Base-by-base conservation (phyloP, 2,113 vertebrate species). In the Emydocephalus ijimae region DNA sequence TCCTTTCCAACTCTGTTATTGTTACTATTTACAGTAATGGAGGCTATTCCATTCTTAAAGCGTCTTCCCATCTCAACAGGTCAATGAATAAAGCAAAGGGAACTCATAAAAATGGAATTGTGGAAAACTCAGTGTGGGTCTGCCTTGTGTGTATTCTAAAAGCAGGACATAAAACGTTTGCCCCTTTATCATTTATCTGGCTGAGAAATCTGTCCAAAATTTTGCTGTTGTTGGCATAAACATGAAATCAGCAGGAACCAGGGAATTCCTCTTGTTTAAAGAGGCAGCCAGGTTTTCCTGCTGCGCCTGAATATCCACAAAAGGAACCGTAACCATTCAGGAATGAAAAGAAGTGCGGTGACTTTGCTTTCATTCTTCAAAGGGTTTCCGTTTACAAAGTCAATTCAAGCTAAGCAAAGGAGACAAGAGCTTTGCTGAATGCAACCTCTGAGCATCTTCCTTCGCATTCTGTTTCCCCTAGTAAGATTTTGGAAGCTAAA, bases 81-180 rank as follows among this genome's bases (percentile, higher is more conserved):
- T 94, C 88, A 52, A 94, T 91, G 64, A 0, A 57, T 5, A 50
- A 91, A 56, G 89, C 90, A 87, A 93, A 90, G 81, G 2, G 8
- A 50, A 52, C 2, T n/a, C 50, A 74, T 54, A 90, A 92, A 95
- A 96, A 95, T 87, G 93, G 90, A 94, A 93, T 92, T 57, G 59
- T 95, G 93, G 54, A 95, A 95, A 95, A 95, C 69, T 81, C 69
- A 85, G 93, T 11, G 23, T 48, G 43, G 21, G 85, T 23, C 18
- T 85, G 34, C 20, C n/a, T 43, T 23, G 74, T 21, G 74, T 9
- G 88, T 55, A 18, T 89, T 94, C 3, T 11, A 39, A 18, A 48
- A 95, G 94, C 95, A 57, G 12, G 87, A 24, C 92, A 92, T 0
- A 95, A 95, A 96, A 94, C 0, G 0, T 54, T 88, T 59, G 43